phyloP scores from a whole-genome alignment of 2,888 invertebrate genomes.

The Andrena chrysosceles region DNA sequence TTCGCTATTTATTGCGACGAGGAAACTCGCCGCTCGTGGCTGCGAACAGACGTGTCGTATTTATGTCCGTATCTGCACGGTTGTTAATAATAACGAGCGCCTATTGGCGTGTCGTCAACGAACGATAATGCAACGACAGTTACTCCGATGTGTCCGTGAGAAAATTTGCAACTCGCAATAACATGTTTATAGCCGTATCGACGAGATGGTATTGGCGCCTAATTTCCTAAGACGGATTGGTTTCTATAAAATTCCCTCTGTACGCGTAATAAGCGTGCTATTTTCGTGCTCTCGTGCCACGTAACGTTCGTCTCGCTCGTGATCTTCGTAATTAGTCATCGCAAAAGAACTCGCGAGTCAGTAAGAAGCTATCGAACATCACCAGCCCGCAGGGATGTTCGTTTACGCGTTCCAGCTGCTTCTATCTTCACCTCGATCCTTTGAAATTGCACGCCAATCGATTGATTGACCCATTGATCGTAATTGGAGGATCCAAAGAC shows the following conservation, averaged over 20 bases:
- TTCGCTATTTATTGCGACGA: slow-evolving; percentile 42
- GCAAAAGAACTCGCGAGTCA: not conserved
- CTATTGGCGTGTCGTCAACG: slow-evolving; percentile 10
- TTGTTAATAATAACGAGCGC: slow-evolving; percentile 41
- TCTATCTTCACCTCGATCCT: not conserved
- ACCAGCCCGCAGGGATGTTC: not conserved
- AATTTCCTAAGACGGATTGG: slow-evolving; percentile 2
- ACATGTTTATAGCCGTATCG: slow-evolving; percentile 45
- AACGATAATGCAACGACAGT: slow-evolving; percentile 25
- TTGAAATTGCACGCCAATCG: not conserved
- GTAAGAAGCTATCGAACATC: not conserved
- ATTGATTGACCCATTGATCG: not conserved
- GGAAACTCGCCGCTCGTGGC: not conserved
- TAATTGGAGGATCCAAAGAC: not conserved
- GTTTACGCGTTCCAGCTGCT: slow-evolving; percentile 10
- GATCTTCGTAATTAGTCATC: slow-evolving; percentile 2
- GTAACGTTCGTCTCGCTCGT: not conserved
- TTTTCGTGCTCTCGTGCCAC: slow-evolving; percentile 1
- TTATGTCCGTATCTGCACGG: slow-evolving; percentile 17
- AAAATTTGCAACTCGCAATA: slow-evolving; percentile 47
- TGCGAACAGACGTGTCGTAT: slow-evolving; percentile 13
- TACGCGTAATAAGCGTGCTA: not conserved
- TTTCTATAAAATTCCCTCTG: slow-evolving; percentile 6
- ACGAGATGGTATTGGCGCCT: slow-evolving; percentile 6
- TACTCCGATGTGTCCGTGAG: not conserved